Evolutionary conservation across 2,888 invertebrate genomes (phyloP).

Genomic region (Sphaeridia pumilis): DNA sequence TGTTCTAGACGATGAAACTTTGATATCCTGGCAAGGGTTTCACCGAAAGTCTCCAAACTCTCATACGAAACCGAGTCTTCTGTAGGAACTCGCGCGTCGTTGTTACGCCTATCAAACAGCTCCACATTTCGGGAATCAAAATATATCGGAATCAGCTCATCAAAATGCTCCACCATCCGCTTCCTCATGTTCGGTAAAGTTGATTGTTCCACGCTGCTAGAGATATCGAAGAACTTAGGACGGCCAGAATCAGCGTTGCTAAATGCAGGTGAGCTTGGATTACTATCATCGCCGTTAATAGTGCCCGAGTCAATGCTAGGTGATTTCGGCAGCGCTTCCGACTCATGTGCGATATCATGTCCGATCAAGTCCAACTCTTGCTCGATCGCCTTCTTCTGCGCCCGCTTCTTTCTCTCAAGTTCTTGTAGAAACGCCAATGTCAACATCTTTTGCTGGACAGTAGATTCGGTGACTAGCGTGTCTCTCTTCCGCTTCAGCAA

Average conservation of each 20-base stretch:
- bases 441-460: slow-evolving; percentile 66
- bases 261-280: neutral
- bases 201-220: slow-evolving; percentile 36
- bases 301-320: neutral
- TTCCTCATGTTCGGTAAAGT: slow-evolving; percentile 57
- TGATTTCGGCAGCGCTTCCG: neutral
- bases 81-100: slow-evolving; percentile 27
- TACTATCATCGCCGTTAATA: neutral
- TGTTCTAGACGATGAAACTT: slow-evolving; percentile 64
- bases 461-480: slow-evolving; percentile 66
- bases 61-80: slow-evolving; percentile 34
- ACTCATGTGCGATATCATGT: slow-evolving; percentile 43
- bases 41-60: slow-evolving; percentile 60
- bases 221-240: neutral
- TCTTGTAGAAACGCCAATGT: slow-evolving; percentile 71
- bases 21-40: slow-evolving; percentile 75
- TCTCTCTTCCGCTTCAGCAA: slow-evolving; percentile 66
- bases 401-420: slow-evolving; percentile 58
- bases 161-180: slow-evolving; percentile 72
- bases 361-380: slow-evolving; percentile 63
- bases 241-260: neutral
- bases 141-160: slow-evolving; percentile 78
- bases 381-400: slow-evolving; percentile 53
- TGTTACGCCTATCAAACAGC: slow-evolving; percentile 48
- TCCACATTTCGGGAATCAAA: slow-evolving; percentile 64